These are phyloP conservation scores for Ichneumon xanthorius DNA, from an alignment of 2,888 invertebrate species.

Conservation along the genomic window DNA sequence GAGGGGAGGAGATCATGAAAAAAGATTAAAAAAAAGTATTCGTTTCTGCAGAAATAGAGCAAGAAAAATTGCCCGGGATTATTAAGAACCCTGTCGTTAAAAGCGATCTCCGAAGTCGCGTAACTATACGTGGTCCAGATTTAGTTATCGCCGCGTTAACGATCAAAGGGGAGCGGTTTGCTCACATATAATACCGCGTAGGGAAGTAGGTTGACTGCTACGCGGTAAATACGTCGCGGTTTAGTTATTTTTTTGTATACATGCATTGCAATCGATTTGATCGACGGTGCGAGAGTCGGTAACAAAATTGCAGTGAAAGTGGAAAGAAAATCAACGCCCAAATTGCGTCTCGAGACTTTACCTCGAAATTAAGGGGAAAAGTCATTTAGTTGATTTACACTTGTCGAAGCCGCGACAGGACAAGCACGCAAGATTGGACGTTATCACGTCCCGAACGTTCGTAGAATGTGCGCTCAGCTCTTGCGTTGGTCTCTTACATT, in stretches of 20 bases:
- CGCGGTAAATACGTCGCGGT: slow-evolving; percentile 18
- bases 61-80: slow-evolving; percentile 21
- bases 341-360: not conserved
- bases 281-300: slow-evolving; percentile 5
- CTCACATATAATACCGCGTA: slow-evolving; percentile 25
- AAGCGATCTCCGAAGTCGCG: not conserved
- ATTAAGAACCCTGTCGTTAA: slow-evolving; percentile 52
- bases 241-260: slow-evolving; percentile 1
- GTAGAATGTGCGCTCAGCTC: not conserved
- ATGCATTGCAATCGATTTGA: slow-evolving; percentile 5
- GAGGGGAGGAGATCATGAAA: not conserved
- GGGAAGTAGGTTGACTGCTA: slow-evolving; percentile 8
- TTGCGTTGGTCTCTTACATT: not conserved
- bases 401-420: not conserved
- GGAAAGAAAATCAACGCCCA: not conserved
- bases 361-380: not conserved
- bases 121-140: not conserved
- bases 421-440: no score
- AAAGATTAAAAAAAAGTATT: slow-evolving; percentile 15
- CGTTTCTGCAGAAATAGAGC: slow-evolving; percentile 21
- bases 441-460: no score
- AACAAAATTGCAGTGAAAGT: slow-evolving; percentile 13
- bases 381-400: not conserved
- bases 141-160: slow-evolving; percentile 51
- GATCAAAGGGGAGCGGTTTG: slow-evolving; percentile 35